Percentiles rank a stretch among this genome's conserved stretches.
phyloP scores from a whole-genome alignment of 2,888 invertebrate genomes.

The Trypoxylon attenuatum region DNA sequence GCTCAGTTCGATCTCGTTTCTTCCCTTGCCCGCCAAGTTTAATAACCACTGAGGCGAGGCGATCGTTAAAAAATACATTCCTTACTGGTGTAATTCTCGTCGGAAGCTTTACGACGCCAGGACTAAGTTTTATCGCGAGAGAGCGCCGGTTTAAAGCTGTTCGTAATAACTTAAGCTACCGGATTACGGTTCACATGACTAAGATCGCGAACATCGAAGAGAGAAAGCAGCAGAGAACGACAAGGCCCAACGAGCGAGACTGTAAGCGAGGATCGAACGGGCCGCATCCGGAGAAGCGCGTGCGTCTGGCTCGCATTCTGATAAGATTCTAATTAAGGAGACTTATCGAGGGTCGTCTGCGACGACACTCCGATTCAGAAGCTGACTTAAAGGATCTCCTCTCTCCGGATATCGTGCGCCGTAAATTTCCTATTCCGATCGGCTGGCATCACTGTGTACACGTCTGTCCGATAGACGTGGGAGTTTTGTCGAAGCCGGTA shows the following conservation, averaged over 20 bases:
- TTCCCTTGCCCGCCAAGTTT: too few species aligned
- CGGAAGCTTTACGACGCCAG: neutral
- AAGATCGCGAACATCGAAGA: neutral
- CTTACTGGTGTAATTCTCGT: neutral
- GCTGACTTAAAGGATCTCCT: too few species aligned
- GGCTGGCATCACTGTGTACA: neutral
- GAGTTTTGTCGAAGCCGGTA: neutral
- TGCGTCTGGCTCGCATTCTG: slow-evolving; percentile 55
- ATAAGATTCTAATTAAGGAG: slow-evolving; percentile 69
- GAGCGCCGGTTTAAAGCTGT: slow-evolving; percentile 15
- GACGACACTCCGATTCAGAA: slow-evolving; percentile 13
- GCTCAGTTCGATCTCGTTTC: too few species aligned
- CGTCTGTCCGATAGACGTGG: neutral
- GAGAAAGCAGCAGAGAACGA: too few species aligned
- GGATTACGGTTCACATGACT: slow-evolving; percentile 17
- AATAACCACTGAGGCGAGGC: neutral
- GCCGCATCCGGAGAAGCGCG: too few species aligned
- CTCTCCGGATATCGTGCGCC: neutral
- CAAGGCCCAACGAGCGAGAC: too few species aligned
- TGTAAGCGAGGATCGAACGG: too few species aligned
- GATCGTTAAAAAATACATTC: slow-evolving; percentile 3
- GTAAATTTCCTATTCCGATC: slow-evolving; percentile 25
- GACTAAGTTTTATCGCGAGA: slow-evolving; percentile 23
- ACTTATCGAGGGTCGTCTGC: slow-evolving; percentile 49
- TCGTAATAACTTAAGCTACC: slow-evolving; percentile 24